Evolutionary conservation across 2,888 invertebrate species (phyloP).

Genomic region (Marronus borbonicus): DNA sequence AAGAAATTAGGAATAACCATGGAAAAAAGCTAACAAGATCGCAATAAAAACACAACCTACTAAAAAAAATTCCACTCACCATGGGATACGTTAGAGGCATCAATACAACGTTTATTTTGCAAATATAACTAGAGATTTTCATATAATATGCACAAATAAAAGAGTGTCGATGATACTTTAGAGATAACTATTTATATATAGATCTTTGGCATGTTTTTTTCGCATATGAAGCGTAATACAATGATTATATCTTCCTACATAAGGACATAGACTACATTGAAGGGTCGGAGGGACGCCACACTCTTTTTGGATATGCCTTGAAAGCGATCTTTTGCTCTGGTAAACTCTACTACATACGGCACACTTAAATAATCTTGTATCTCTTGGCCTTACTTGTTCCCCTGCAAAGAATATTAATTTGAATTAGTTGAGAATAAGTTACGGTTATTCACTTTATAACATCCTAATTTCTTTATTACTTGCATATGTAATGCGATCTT

Average conservation of each 20-base stretch:
- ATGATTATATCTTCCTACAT: slow-evolving; percentile 48
- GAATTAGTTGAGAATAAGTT: too few species aligned
- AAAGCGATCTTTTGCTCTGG: neutral
- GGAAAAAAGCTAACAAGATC: too few species aligned
- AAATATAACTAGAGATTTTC: too few species aligned
- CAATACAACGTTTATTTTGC: too few species aligned
- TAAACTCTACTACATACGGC: neutral
- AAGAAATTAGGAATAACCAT: too few species aligned
- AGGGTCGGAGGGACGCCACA: neutral
- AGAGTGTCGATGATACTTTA: neutral
- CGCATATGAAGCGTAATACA: slow-evolving; percentile 12
- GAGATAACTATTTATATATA: neutral
- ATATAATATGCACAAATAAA: too few species aligned
- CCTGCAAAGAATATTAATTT: neutral
- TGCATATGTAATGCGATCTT: too few species aligned
- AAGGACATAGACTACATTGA: slow-evolving; percentile 33
- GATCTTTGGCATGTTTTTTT: slow-evolving; percentile 5
- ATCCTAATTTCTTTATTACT: too few species aligned
- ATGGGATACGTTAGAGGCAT: too few species aligned
- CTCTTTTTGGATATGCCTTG: slow-evolving; percentile 3
- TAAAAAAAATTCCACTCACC: too few species aligned
- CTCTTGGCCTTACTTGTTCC: neutral
- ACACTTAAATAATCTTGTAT: neutral
- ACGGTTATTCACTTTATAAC: too few species aligned
- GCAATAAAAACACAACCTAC: too few species aligned